Percentiles rank a stretch among this genome's conserved stretches.
These are phyloP conservation scores for Cremastobaeus sp. DNA, from an alignment of 2,888 invertebrate species.

Conservation along the genomic window DNA sequence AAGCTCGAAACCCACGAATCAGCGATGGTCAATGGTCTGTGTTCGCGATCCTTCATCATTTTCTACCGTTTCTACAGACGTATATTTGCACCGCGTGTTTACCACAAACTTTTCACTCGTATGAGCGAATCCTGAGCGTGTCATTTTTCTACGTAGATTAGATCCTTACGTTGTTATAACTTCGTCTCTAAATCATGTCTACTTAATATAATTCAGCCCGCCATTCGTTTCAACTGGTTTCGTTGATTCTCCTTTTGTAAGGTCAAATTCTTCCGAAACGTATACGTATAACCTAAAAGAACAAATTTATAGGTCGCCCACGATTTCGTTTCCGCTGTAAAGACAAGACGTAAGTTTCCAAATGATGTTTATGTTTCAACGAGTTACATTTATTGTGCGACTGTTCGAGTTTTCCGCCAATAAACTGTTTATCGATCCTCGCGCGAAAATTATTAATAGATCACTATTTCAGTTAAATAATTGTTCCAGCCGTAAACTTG, in stretches of 20 bases:
- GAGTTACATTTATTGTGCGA: background rate
- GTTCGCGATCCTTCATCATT: conserved; percentile 51
- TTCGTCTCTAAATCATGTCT: background rate
- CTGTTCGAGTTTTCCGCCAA: background rate
- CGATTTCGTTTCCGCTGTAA: no score
- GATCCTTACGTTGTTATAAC: background rate
- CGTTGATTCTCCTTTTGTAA: no score
- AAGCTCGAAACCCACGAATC: conserved; percentile 47
- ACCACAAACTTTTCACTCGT: conserved; percentile 39
- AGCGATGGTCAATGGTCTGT: conserved; percentile 52
- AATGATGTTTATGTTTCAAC: no score
- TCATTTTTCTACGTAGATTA: no score
- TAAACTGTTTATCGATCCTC: background rate
- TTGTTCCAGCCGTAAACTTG: no score
- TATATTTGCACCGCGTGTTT: conserved; percentile 49
- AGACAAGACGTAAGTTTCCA: no score
- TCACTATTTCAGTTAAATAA: no score
- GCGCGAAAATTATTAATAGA: background rate
- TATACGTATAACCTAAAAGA: background rate
- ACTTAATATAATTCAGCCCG: conserved; percentile 2
- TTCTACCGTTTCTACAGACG: conserved; percentile 43
- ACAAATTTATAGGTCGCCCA: background rate
- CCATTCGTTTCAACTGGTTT: no score
- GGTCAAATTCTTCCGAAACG: no score
- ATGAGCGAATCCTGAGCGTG: no score